Conservation (phyloP, 1,140 invertebrate genomes). For the Chironomus tepperi region DNA sequence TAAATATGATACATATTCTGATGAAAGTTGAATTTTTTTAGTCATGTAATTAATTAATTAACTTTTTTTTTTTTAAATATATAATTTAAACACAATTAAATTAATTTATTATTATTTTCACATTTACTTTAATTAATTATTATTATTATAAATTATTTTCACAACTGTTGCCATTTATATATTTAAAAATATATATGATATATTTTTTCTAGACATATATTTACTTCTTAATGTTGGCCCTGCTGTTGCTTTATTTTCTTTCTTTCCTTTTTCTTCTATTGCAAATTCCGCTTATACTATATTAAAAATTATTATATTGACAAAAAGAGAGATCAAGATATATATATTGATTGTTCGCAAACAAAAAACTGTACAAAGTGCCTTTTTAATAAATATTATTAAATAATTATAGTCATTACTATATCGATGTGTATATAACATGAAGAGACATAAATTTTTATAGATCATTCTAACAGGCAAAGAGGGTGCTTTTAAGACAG, state of each 20-base stretch:
- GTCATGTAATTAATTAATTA: too few relatives aligned
- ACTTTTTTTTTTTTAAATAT: background rate
- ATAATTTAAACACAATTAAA: constrained; percentile 5
- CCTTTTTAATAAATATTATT: background rate
- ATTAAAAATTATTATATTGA: background rate
- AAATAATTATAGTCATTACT: background rate
- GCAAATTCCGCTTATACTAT: background rate
- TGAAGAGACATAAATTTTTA: background rate
- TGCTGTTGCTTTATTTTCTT: background rate
- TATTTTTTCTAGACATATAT: background rate
- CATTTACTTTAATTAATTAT: background rate
- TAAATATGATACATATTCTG: too few relatives aligned
- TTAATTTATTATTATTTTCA: background rate
- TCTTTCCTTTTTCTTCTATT: background rate
- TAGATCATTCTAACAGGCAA: too few relatives aligned
- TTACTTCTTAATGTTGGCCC: background rate
- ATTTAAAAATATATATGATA: background rate
- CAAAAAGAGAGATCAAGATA: background rate
- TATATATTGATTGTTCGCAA: background rate
- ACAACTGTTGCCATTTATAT: background rate
- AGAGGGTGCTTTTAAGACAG: too few relatives aligned
- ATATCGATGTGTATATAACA: background rate
- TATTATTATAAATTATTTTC: background rate
- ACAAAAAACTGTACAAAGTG: background rate
- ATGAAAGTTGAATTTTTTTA: too few relatives aligned